Evolutionary conservation across 2,888 invertebrate genomes (phyloP).

Genomic region (Stenchaetothrips biformis): DNA sequence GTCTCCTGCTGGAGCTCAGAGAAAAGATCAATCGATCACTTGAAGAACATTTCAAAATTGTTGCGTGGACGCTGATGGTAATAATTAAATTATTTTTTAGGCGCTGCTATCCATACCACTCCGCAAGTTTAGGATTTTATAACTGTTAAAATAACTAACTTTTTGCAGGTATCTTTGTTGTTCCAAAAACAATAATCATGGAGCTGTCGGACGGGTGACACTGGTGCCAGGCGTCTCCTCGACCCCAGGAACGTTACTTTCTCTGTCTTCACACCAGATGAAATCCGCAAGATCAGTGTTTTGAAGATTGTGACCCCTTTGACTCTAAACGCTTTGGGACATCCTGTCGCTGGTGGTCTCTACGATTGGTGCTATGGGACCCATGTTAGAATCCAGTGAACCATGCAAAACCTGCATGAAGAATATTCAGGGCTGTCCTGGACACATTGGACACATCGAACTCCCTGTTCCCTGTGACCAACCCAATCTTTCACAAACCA

Average conservation of each 20-base stretch:
- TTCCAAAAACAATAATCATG: background rate
- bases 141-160: too few species aligned
- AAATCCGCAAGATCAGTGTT: conserved; percentile 74
- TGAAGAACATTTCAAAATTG: too few species aligned
- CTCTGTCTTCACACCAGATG: conserved; percentile 67
- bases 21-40: too few species aligned
- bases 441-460: conserved; percentile 93
- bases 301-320: conserved; percentile 71
- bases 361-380: conserved; percentile 83
- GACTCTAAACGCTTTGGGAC: conserved; percentile 76
- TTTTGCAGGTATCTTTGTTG: too few species aligned
- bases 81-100: too few species aligned
- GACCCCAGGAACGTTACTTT: conserved; percentile 52
- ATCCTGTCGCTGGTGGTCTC: conserved; percentile 78
- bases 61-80: too few species aligned
- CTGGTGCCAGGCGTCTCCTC: background rate
- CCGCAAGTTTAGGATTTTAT: too few species aligned
- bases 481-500: conserved; percentile 80
- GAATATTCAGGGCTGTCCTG: conserved; percentile 65
- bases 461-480: conserved; percentile 81
- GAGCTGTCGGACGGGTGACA: background rate
- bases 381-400: conserved; percentile 58
- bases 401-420: conserved; percentile 76
- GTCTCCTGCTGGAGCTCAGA: too few species aligned
- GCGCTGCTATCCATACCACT: too few species aligned